Conservation (phyloP, 2,797 vertebrate species). For the Hylomyscus alleni region DNA sequence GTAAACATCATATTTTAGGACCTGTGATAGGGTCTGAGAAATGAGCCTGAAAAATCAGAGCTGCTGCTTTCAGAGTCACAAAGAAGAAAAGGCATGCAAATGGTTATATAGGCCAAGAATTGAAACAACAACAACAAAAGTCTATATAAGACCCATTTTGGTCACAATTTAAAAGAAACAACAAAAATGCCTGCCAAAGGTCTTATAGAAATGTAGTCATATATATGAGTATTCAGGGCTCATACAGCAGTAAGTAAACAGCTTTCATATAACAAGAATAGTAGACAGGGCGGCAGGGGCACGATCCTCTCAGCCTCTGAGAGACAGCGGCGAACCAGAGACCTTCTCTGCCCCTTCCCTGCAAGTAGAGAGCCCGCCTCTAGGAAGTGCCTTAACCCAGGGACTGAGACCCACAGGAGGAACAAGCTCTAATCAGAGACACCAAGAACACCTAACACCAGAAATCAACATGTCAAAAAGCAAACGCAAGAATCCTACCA, state of each 20-base stretch:
- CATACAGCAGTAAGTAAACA: not conserved
- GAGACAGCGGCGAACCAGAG: too few species aligned
- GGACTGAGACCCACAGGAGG: too few species aligned
- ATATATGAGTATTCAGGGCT: not conserved
- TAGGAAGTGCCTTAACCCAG: too few species aligned
- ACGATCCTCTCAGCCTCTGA: too few species aligned
- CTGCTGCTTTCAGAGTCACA: not conserved
- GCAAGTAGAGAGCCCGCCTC: too few species aligned
- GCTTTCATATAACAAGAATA: not conserved
- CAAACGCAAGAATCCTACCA: too few species aligned
- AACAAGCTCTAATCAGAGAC: too few species aligned
- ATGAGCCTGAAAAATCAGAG: not conserved
- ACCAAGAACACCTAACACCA: too few species aligned
- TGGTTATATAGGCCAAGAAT: not conserved
- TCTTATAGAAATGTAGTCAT: not conserved
- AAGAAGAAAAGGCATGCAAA: not conserved
- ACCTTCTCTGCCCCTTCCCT: too few species aligned
- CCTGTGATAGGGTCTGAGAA: not conserved
- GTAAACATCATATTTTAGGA: not conserved
- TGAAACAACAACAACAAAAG: not conserved
- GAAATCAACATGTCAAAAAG: too few species aligned
- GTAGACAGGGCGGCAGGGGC: too few species aligned
- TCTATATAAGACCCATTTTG: not conserved
- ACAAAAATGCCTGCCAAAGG: not conserved
- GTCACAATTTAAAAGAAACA: too few species aligned